A percentile compares a stretch with the other conserved stretches of the same genome.
These are phyloP conservation scores for Amphibalanus amphitrite DNA, from an alignment of 1,140 invertebrate species.

Conservation along the genomic window DNA sequence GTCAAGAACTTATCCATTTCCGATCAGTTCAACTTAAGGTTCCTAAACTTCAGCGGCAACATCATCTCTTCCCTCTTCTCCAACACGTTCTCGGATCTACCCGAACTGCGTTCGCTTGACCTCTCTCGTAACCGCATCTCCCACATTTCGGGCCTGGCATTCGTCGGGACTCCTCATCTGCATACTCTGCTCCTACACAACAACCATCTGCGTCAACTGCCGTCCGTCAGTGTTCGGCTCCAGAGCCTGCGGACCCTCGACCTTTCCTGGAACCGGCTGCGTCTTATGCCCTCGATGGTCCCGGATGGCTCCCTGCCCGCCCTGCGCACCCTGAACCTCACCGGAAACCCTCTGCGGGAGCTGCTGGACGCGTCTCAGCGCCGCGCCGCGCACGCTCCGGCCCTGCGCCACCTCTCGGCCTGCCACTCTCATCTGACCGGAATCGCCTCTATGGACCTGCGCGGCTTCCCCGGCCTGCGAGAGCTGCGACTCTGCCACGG, in stretches of 20 bases:
- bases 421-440: conserved; percentile 64
- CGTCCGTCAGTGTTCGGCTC: not conserved
- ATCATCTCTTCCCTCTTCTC: not conserved
- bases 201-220: not conserved
- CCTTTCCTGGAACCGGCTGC: not conserved
- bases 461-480: conserved; percentile 58
- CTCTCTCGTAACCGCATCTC: not conserved
- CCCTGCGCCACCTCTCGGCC: conserved; percentile 35
- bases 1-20: conserved; percentile 47
- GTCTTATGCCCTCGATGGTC: not conserved
- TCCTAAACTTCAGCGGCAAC: conserved; percentile 17
- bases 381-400: conserved; percentile 45
- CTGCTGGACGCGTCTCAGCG: conserved; percentile 28
- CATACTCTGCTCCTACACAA: not conserved
- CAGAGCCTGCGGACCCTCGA: conserved; percentile 33
- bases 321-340: conserved; percentile 50
- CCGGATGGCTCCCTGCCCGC: conserved; percentile 27
- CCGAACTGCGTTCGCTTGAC: not conserved
- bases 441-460: conserved; percentile 69
- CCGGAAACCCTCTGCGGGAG: conserved; percentile 47
- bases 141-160: not conserved
- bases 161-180: not conserved
- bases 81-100: not conserved
- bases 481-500: conserved; percentile 55
- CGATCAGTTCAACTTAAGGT: conserved; percentile 21